These are phyloP conservation scores for Chloebia gouldiae DNA, from an alignment of 2,113 vertebrate species.

Conservation along the genomic window DNA sequence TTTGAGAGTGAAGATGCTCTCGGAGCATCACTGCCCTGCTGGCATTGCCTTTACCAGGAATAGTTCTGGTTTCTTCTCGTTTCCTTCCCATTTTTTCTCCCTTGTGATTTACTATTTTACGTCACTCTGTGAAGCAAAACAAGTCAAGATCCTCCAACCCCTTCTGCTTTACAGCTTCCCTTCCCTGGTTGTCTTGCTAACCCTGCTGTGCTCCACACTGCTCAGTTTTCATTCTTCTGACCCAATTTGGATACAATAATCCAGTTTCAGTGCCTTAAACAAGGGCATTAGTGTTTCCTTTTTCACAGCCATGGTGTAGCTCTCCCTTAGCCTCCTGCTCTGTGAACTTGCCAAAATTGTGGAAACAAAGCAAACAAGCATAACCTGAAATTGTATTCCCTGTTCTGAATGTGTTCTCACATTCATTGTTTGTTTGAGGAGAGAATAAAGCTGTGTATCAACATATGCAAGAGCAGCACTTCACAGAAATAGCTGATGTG, in stretches of 20 bases:
- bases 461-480: neutral
- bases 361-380: neutral
- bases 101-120: no score
- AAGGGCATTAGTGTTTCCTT: neutral
- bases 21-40: rapidly evolving
- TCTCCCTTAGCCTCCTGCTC: neutral
- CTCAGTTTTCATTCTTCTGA: neutral
- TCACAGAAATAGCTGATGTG: neutral
- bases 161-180: neutral
- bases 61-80: neutral
- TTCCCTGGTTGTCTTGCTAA: neutral
- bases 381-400: neutral
- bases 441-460: neutral
- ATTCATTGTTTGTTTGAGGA: neutral
- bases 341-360: neutral
- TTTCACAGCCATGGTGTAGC: neutral
- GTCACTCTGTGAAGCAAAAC: neutral
- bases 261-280: neutral
- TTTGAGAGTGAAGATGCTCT: neutral
- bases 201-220: neutral
- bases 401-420: neutral
- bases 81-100: neutral
- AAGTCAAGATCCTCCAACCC: neutral
- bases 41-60: neutral
- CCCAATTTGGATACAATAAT: neutral